phyloP scores from a whole-genome alignment of 2,113 vertebrate genomes.

The Electrona antarctica region DNA sequence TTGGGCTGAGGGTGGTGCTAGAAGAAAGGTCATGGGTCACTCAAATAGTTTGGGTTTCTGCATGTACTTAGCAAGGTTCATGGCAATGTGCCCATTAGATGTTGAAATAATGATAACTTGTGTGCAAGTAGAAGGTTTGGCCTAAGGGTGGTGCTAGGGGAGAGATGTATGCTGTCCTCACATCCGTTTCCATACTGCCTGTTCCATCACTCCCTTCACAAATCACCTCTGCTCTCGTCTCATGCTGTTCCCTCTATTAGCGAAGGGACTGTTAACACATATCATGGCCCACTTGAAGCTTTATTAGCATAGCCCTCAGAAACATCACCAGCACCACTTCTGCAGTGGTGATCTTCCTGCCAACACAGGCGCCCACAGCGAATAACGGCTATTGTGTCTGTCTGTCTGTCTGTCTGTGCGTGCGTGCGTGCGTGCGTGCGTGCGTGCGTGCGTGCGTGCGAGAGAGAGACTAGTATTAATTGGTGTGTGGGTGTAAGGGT shows the following conservation, averaged over 20 bases:
- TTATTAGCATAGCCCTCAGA: constrained; percentile 36
- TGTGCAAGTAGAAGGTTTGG: too few relatives aligned
- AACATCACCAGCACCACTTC: constrained; percentile 10
- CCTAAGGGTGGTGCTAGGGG: too few relatives aligned
- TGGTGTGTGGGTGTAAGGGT: constrained; percentile 1
- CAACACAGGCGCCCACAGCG: background rate
- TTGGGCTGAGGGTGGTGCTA: too few relatives aligned
- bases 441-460: background rate
- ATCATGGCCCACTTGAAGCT: background rate
- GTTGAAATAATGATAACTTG: too few relatives aligned
- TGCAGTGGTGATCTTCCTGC: constrained; percentile 15
- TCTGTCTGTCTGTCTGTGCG: constrained; percentile 1
- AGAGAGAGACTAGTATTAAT: background rate
- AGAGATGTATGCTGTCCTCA: background rate
- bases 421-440: constrained; percentile 4
- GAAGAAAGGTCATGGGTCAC: too few relatives aligned
- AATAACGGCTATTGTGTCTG: background rate
- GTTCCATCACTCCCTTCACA: background rate
- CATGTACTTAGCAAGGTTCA: too few relatives aligned
- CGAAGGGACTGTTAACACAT: background rate
- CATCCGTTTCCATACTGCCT: too few relatives aligned
- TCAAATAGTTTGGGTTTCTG: too few relatives aligned
- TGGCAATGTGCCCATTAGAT: too few relatives aligned
- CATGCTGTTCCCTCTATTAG: background rate
- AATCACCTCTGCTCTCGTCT: background rate